Evolutionary conservation across 2,888 invertebrate species (phyloP), one percentile per base, ranked within the genome.

Genomic region (Drosophila trichaetosa): DNA sequence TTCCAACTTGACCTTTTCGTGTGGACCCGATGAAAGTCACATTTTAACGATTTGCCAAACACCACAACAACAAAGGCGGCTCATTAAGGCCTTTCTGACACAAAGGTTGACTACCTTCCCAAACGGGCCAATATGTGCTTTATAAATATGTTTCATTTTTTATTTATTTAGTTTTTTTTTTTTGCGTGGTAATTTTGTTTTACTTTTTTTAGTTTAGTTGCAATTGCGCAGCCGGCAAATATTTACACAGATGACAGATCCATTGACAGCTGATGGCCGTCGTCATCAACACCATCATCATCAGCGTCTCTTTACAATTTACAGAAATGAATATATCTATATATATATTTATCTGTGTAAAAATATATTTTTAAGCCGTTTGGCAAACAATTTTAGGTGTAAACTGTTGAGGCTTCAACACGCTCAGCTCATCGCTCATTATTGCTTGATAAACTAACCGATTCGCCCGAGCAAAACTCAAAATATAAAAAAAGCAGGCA

Each of bases 211-310:
- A 49, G 59, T 54, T 75, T 40, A 64, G 60, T 57, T 81, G 79
- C 82, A 78, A 48, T 66, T 67, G 65, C 83, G 79, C 83, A 74
- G 76, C 79, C 73, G 71, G 75, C 72, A 87, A 89, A 83, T 87
- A 85, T 85, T 89, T 87, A 67, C 69, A 49, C 64, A 74, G 66
- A 64, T 74, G 60, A 56, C 67, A 79, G 69, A 78, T 69, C 31
- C 61, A 76, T 69, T 89, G 89, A 85, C 89, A 81, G 89, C 75
- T 85, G 87, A 85, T 82, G 85, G 87, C 46, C 83, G 71, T 63
- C 74, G 75, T 52, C 80, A 73, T 56, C 77, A 58, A 51, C 66
- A 65, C 57, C 71, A 58, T 46, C 69, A 64, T 62, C 79, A 70
- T 66, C 76, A 62, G 49, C 31, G 48, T n/a, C 78, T 56, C 52